These are phyloP conservation scores for Haplotaxodon microlepis DNA, from an alignment of 2,113 vertebrate species.

Conservation along the genomic window DNA sequence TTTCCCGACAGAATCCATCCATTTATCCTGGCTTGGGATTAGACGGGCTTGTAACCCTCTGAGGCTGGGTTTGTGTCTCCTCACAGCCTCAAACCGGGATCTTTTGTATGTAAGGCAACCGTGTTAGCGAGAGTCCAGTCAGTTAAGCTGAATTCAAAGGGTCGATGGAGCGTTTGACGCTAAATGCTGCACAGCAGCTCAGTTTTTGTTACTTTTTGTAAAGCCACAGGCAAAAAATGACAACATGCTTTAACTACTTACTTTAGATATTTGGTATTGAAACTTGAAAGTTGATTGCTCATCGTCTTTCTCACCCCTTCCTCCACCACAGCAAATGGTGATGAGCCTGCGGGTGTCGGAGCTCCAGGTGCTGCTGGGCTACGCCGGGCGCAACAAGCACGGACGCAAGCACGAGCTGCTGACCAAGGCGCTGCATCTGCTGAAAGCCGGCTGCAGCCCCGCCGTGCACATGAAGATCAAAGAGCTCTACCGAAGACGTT, in stretches of 20 bases:
- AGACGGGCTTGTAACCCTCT: neutral
- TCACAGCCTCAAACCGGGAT: neutral
- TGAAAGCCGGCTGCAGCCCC: conserved; percentile 95
- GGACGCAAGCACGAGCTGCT: conserved; percentile 98
- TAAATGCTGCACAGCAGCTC: neutral
- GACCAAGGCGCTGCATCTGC: conserved; percentile 92
- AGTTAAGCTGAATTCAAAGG: neutral
- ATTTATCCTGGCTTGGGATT: neutral
- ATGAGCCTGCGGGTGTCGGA: conserved; percentile 99
- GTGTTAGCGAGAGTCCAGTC: neutral
- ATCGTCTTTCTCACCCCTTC: neutral
- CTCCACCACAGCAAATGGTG: conserved; percentile 91
- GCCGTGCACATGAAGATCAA: conserved; percentile 99
- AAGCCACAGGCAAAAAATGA: neutral
- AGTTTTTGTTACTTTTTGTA: neutral
- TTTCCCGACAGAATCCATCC: neutral
- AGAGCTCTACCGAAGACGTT: conserved; percentile 94
- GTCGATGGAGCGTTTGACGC: neutral
- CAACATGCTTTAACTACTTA: neutral
- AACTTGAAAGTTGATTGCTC: neutral
- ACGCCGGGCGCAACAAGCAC: conserved; percentile 98
- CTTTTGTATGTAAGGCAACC: neutral
- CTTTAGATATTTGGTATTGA: neutral
- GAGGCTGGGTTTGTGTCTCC: neutral
- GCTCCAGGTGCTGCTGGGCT: conserved; percentile 97